A percentile compares a stretch with the other conserved stretches of the same genome.
Conservation (phyloP, 2,888 invertebrate species). For the Eupithecia tripunctaria region DNA sequence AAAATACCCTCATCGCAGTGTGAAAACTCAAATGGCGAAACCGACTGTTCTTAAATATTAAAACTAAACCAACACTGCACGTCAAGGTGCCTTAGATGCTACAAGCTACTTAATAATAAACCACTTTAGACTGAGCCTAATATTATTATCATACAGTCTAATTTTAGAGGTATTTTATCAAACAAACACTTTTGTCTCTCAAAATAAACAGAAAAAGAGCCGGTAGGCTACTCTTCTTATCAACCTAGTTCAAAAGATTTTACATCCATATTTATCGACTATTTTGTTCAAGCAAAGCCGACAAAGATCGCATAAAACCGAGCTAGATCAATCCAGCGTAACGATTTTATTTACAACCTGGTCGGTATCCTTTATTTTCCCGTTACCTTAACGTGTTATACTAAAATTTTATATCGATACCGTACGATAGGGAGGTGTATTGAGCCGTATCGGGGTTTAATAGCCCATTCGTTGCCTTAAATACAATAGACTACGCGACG, state of each 20-base stretch:
- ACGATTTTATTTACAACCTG: slow-evolving; percentile 12
- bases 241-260: neutral
- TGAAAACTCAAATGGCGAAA: slow-evolving; percentile 2
- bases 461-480: slow-evolving; percentile 42
- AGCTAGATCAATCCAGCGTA: neutral
- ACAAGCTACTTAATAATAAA: neutral
- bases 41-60: slow-evolving; percentile 1
- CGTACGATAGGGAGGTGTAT: slow-evolving; percentile 36
- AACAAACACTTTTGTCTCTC: neutral
- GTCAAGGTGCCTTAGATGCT: slow-evolving; percentile 7
- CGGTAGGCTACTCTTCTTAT: neutral
- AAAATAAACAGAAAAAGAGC: neutral
- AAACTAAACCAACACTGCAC: slow-evolving; percentile 11
- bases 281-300: neutral
- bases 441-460: slow-evolving; percentile 39
- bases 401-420: slow-evolving; percentile 47
- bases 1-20: neutral
- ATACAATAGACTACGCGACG: slow-evolving; percentile 37
- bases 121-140: neutral
- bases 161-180: neutral
- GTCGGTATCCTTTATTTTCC: slow-evolving; percentile 40
- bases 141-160: neutral
- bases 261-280: neutral
- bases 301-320: neutral
- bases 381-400: slow-evolving; percentile 44